phyloP scores from a whole-genome alignment of 2,113 vertebrate species.

The Psilopsiagon aymara region DNA sequence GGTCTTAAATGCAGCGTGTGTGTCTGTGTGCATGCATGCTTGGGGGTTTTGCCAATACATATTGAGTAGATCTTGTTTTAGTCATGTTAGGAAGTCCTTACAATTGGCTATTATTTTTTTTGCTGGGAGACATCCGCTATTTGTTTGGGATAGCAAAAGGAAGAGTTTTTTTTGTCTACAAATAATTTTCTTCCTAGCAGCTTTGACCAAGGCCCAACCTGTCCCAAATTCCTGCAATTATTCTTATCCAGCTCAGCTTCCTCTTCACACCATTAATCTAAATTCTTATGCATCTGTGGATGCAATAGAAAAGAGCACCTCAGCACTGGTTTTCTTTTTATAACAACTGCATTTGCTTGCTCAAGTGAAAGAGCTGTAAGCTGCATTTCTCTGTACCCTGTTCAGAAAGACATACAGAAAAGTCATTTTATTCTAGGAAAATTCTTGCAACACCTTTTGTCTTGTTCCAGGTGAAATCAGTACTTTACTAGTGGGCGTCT shows the following conservation, averaged over 20 bases:
- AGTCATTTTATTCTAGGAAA: not conserved
- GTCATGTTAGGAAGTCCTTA: not conserved
- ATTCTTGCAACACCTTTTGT: not conserved
- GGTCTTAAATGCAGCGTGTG: fast-evolving
- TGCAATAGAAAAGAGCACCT: not conserved
- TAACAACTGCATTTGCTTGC: not conserved
- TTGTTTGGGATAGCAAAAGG: not conserved
- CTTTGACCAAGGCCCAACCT: not conserved
- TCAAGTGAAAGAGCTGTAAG: not conserved
- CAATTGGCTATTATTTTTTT: not conserved
- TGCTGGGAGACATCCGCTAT: not conserved
- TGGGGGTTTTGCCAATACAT: not conserved
- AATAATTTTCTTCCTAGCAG: not conserved
- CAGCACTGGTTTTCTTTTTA: not conserved
- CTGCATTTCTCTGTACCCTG: not conserved
- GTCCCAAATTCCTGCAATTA: not conserved
- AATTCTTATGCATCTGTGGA: not conserved
- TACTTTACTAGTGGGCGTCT: not conserved
- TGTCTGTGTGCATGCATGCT: fast-evolving
- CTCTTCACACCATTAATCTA: not conserved
- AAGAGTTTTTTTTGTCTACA: not conserved
- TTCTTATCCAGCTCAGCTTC: not conserved
- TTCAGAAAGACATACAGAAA: not conserved
- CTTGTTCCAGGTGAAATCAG: not conserved
- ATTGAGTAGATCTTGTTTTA: not conserved